Evolutionary conservation across 2,797 vertebrate species (phyloP).

Genomic region (Myotis daubentonii): DNA sequence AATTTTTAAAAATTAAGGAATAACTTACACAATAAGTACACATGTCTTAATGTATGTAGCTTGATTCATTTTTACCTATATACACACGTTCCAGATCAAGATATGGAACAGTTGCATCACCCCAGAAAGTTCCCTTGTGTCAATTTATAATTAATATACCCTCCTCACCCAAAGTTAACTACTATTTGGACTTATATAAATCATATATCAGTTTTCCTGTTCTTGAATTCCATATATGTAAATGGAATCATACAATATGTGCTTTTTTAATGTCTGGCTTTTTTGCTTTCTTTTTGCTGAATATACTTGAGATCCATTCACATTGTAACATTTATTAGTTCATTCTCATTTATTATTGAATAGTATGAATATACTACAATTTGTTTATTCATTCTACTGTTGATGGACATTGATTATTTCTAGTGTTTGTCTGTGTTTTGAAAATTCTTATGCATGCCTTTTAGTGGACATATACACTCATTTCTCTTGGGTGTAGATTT

Average conservation of each 20-base stretch:
- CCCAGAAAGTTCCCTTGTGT: neutral
- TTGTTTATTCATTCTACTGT: neutral
- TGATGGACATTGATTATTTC: constrained; percentile 29
- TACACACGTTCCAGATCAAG: constrained; percentile 28
- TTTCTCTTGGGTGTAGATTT: constrained; percentile 5
- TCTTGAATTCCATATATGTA: neutral
- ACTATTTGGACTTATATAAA: neutral
- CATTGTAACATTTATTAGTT: constrained; percentile 37
- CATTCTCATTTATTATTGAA: constrained; percentile 4
- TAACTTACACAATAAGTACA: neutral
- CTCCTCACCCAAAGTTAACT: neutral
- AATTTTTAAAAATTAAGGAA: neutral
- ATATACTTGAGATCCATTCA: constrained; percentile 3
- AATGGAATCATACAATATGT: neutral
- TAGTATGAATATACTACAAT: neutral
- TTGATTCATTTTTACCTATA: constrained; percentile 37
- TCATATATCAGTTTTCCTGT: neutral
- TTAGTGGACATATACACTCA: neutral
- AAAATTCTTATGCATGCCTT: neutral
- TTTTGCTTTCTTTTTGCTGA: constrained; percentile 56
- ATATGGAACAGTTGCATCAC: neutral
- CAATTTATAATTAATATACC: neutral
- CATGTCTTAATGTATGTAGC: neutral
- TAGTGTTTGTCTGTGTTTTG: neutral
- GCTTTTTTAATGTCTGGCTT: neutral